Conservation (phyloP, 2,888 invertebrate species). For the Eueremaeus valkanovi region DNA sequence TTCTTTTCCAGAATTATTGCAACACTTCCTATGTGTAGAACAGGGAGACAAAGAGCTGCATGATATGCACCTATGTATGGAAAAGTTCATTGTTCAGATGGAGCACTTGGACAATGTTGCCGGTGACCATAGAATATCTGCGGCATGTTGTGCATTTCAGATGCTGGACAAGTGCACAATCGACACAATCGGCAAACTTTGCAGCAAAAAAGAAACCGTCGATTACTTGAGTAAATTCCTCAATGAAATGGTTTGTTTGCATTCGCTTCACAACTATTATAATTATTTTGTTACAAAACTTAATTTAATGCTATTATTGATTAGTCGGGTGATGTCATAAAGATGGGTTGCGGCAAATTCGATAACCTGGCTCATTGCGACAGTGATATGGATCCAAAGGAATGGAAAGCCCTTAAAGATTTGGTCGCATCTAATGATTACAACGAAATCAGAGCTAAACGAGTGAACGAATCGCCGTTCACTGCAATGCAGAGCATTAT, state of each 20-base stretch:
- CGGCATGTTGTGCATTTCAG: background rate
- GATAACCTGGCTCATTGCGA: background rate
- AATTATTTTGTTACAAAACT: too few relatives aligned
- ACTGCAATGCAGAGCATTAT: background rate
- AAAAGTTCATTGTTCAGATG: constrained; percentile 3
- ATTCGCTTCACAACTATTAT: background rate
- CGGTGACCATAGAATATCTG: constrained; percentile 1
- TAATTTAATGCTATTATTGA: background rate
- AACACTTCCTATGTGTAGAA: background rate
- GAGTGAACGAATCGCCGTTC: background rate
- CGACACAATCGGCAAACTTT: background rate
- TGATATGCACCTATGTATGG: background rate
- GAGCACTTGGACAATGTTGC: background rate
- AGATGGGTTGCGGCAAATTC: background rate
- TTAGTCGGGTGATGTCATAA: background rate
- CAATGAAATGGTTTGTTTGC: background rate
- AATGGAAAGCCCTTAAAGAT: background rate
- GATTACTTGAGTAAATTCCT: background rate
- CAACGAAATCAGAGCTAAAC: background rate
- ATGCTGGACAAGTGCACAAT: background rate
- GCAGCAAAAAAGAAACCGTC: background rate
- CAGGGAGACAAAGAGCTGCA: background rate
- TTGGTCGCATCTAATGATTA: background rate
- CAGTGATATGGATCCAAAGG: background rate
- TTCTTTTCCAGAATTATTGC: background rate